Evolutionary conservation across 2,113 vertebrate species (phyloP), one percentile per base, ranked within the genome.

Genomic region (Thryonomys swinderianus): DNA sequence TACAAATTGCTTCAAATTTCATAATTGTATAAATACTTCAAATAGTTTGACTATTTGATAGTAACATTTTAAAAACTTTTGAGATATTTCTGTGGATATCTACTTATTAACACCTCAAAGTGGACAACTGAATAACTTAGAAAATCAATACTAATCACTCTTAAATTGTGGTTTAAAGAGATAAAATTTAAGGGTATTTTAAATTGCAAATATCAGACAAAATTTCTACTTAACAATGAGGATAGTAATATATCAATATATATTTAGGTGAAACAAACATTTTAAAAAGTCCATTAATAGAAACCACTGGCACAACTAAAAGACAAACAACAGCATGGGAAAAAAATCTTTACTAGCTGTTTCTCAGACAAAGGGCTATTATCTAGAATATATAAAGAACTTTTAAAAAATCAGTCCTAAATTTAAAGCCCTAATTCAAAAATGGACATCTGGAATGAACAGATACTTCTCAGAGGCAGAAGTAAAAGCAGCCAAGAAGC

Each of bases 171-270:
- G 5, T 37, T 69, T 92, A 9, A 61, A 71, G 64, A 8, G 53
- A 85, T 74, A 62, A 62, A 92, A 73, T 79, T 67, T 40, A 94
- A 78, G 42, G 32, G 18, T 82, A 69, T n/a, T 91, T 69, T 57
- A 30, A 8, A 37, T 59, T 76, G 23, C 0, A 61, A 53, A 76
- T 67, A 4, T 78, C 20, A 74, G 13, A 7, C 57, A 45, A 59
- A 61, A 76, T 79, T 2, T 20, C 9, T 27, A 48, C 16, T 7
- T 34, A n/a, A 48, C 13, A 66, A 81, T 30, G 7, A 16, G 42
- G 48, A 17, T 14, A 42, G 25, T 64, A 73, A 90, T 74, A 57
- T 69, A 30, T 37, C 62, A 37, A 61, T 45, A 71, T 37, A 7
- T 88, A 45, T 7, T 90, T 85, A 57, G 3, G 11, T 37, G 2